Base-by-base conservation (phyloP, 1,140 invertebrate species). In the Aphelinus certus region DNA sequence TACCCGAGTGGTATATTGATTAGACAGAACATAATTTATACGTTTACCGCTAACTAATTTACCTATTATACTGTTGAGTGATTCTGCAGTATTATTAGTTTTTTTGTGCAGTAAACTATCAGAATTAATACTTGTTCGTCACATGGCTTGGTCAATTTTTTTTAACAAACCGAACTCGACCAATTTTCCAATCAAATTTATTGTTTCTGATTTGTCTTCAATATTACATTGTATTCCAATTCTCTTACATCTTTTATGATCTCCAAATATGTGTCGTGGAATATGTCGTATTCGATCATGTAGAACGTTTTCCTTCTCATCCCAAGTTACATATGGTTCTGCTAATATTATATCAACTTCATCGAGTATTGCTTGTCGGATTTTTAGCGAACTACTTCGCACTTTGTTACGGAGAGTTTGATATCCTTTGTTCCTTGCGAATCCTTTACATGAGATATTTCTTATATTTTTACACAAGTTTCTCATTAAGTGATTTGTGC, bases 61-160 rank as follows among this genome's bases (percentile, higher is more conserved):
- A 9, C 65, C 68, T 1, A 83, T 47, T 45, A 76, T 73, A 48
- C 71, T 76, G 71, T 86, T 82, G 72, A 81, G 87, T 49, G 65
- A 46, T 80, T 89, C 87, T 10, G 81, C 83, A 48, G 58, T 7
- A 76, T 88, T 88, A 62, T 82, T 88, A 51, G 84, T 85, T 47
- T 78, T 78, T 71, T 87, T 82, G 2, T 81, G 51, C 3, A 88
- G 26, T 26, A 26, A 26, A 26, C 26, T 26, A 26, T 26, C 26
- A 26, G 26, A 26, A 26, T 26, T 26, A 75, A 45, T 66, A 53
- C 0, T 48, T 2, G 1, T 71, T 58, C 10, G 62, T 26, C n/a
- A 55, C 49, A 1, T 63, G 26, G 4, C 68, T 66, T 53, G 26
- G 5, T 70, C 73, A n/a, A 60, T 7, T 47, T 51, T 3, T 69